Base-by-base conservation (phyloP, 2,888 invertebrate species). In the Zaprionus lineosus region DNA sequence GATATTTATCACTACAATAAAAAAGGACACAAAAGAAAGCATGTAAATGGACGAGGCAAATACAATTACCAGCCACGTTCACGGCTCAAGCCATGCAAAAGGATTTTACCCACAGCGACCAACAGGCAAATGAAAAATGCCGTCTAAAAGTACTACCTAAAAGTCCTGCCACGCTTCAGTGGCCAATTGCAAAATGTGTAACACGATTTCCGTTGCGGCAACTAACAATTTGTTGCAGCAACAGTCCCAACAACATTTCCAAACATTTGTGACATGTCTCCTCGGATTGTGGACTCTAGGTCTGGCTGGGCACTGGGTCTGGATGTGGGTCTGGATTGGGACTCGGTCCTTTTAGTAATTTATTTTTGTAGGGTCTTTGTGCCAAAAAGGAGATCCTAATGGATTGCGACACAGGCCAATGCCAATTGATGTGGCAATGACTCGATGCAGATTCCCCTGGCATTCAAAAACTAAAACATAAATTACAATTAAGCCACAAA, bases 141-240 rank as follows among this genome's bases (percentile, higher is more conserved):
- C n/a, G n/a, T n/a, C n/a, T n/a, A n/a, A n/a, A n/a, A n/a, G n/a
- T n/a, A n/a, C n/a, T n/a, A 29, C 46, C 9, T 9, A 37, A 55
- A 48, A 34, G 34, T 57, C 41, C 41, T 36, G 24, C 33, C 57
- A 55, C 66, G 74, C 43, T 51, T 59, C 81, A 68, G 68, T 67
- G 55, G 68, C 62, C 83, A 83, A 79, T 76, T 79, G 64, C 64
- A 79, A 62, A 68, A 75, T 83, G n/a, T 79, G 56, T 60, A 83
- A 76, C 57, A 62, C 61, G 73, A 79, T 83, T 82, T 71, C 58
- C 68, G 51, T 63, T 52, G 55, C 55, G 71, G 50, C 50, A 59
- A 46, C 62, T 37, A 53, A 44, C 43, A 52, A 69, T 70, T 63
- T 48, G 43, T 12, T 39, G 29, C 8, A 1, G 3, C 26, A n/a